Evolutionary conservation across 1,140 invertebrate species (phyloP), one percentile per base, ranked within the genome.

Genomic region (Pinna nobilis): DNA sequence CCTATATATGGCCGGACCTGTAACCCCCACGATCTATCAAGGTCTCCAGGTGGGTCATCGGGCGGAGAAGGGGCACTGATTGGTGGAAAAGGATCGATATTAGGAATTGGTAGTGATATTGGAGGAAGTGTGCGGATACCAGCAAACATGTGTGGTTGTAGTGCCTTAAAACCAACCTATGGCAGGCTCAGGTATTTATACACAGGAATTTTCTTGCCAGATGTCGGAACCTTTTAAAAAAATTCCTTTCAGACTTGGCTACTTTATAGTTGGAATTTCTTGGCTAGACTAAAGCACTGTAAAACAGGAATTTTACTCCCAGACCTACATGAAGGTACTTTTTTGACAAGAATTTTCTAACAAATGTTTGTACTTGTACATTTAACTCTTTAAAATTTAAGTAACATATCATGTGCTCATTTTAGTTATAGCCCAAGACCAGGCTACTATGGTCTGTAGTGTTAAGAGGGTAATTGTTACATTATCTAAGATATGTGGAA

Each of bases 111-210:
- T 18, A 82, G 71, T 25, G 88, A 90, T 72, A 79, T 90, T 33
- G 89, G 86, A 28, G 90, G 90, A 11, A 87, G 85, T 66, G 75
- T 90, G n/a, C 78, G 90, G 3, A 89, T 90, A 39, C 90, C 89
- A 4, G 78, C 84, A 7, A 41, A 79, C 30, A 79, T 89, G 73
- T 88, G 86, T 85, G 90, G 89, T 13, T 57, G 90, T 28, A 85
- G 75, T 51, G 79, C 81, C 20, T 50, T 91, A 2, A 91, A 91
- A 77, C 88, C 89, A 30, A 87, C 86, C 5, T 64, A 79, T 59
- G 75, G 81, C 37, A 87, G 95, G 59, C 23, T 83, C 11, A 76
- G 74, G 80, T 81, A 76, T 18, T 44, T 7, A 9, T 9, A 7
- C 18, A 9, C 7, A 9, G 39, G 7, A 44, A 9, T 44, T 9